Percentiles rank a stretch among this genome's conserved stretches.
Conservation (phyloP, 2,797 vertebrate genomes). For the Oreochromis mossambicus region DNA sequence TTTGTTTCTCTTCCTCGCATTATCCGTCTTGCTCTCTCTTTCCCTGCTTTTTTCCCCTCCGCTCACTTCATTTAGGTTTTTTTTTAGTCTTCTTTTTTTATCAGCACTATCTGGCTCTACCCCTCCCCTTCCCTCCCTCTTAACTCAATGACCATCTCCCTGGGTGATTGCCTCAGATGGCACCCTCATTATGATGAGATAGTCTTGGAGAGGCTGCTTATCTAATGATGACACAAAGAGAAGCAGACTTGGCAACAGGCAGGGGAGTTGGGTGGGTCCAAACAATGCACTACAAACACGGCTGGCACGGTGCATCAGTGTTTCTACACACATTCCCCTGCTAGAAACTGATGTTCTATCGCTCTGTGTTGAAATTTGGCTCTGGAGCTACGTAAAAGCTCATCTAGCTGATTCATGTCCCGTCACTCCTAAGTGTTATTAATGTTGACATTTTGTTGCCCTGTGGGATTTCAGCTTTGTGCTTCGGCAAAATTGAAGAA, state of each 20-base stretch:
- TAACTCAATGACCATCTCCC: conserved; percentile 71
- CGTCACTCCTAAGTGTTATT: conserved; percentile 65
- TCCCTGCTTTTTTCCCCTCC: background rate
- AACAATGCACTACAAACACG: conserved; percentile 21
- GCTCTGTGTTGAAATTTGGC: conserved; percentile 25
- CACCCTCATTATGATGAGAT: conserved; percentile 66
- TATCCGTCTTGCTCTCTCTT: conserved; percentile 29
- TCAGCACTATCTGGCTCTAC: conserved; percentile 32
- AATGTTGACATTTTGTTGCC: conserved; percentile 61
- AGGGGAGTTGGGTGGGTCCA: background rate
- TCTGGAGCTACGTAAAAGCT: conserved; percentile 25
- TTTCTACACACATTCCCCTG: conserved; percentile 9
- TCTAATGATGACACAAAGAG: conserved; percentile 63
- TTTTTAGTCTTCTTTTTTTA: conserved; percentile 12
- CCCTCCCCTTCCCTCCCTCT: conserved; percentile 48
- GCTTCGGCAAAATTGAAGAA: conserved; percentile 38
- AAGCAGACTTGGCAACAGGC: conserved; percentile 40
- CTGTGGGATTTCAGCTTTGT: conserved; percentile 55
- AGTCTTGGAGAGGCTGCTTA: conserved; percentile 56
- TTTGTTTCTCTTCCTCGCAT: conserved; percentile 62
- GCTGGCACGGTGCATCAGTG: conserved; percentile 9
- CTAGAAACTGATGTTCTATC: conserved; percentile 10
- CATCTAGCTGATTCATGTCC: conserved; percentile 60
- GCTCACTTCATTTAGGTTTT: background rate
- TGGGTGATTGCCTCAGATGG: conserved; percentile 71